phyloP scores from a whole-genome alignment of 1,140 invertebrate genomes.

The Laupala kohalensis region DNA sequence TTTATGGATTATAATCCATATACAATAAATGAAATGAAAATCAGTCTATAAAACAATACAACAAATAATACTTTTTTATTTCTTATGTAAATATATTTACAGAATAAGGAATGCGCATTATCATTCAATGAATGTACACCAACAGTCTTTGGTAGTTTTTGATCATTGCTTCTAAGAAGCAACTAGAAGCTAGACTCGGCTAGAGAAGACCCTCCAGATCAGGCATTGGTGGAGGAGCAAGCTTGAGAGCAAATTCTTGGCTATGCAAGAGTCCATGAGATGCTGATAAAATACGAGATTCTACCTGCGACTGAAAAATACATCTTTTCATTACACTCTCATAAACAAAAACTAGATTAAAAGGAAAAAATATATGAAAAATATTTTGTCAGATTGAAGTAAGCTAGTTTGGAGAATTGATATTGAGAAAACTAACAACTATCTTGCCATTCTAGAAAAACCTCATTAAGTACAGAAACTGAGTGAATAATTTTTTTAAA shows the following conservation, averaged over 20 bases:
- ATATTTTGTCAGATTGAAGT: no score
- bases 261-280: conserved; percentile 7
- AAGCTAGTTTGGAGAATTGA: no score
- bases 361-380: no score
- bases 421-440: no score
- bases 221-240: conserved; percentile 9
- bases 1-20: no score
- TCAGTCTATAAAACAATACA: neutral
- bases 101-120: neutral
- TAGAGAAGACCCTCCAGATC: conserved; percentile 11
- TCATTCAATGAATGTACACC: neutral
- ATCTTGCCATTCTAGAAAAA: no score
- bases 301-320: neutral
- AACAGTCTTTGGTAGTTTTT: neutral
- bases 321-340: neutral
- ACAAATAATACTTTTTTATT: neutral
- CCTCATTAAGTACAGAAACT: no score
- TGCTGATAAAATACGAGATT: neutral
- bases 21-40: neutral
- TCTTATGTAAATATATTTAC: neutral
- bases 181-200: neutral
- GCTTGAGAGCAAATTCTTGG: conserved; percentile 7
- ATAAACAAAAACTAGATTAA: no score
- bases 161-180: neutral
- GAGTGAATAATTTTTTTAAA: no score